A percentile compares a stretch with the other conserved stretches of the same genome.
phyloP scores from a whole-genome alignment of 2,888 invertebrate species.

The Octonoba sinensis region DNA sequence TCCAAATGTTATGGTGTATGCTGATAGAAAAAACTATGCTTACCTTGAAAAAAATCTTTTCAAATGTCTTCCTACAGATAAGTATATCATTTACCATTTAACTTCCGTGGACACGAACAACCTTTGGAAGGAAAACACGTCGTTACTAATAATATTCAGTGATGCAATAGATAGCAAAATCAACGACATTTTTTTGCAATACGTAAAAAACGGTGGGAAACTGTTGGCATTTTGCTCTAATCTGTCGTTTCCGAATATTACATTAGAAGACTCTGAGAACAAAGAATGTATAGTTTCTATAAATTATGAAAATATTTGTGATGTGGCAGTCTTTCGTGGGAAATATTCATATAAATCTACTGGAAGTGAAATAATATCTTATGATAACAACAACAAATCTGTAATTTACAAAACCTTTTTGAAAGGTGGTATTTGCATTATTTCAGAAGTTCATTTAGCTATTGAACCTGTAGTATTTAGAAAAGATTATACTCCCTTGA shows the following conservation, averaged over 20 bases:
- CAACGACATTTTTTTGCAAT: constrained; percentile 10
- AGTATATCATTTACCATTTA: constrained; percentile 37
- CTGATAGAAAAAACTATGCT: constrained; percentile 6
- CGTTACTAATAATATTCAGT: constrained; percentile 19
- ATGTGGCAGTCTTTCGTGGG: constrained; percentile 3
- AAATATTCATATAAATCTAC: constrained; percentile 4
- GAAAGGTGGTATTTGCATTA: neutral
- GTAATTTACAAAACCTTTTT: constrained; percentile 6
- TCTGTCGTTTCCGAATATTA: neutral
- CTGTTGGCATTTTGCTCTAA: constrained; percentile 24
- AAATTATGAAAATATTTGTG: neutral
- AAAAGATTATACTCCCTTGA: neutral
- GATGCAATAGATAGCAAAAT: constrained; percentile 4
- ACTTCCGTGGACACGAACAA: neutral
- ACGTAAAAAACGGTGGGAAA: constrained; percentile 28
- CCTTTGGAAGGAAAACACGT: constrained; percentile 34
- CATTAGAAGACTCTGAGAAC: neutral
- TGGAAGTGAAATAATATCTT: neutral
- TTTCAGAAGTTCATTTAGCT: constrained; percentile 36
- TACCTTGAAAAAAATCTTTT: constrained; percentile 7
- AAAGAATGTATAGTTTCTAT: neutral
- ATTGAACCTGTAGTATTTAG: neutral
- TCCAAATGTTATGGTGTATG: constrained; percentile 43
- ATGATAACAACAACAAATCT: constrained; percentile 6
- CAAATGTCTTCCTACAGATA: constrained; percentile 26